Conservation (phyloP, 1,140 invertebrate species). For the Zaprionus inermis region DNA sequence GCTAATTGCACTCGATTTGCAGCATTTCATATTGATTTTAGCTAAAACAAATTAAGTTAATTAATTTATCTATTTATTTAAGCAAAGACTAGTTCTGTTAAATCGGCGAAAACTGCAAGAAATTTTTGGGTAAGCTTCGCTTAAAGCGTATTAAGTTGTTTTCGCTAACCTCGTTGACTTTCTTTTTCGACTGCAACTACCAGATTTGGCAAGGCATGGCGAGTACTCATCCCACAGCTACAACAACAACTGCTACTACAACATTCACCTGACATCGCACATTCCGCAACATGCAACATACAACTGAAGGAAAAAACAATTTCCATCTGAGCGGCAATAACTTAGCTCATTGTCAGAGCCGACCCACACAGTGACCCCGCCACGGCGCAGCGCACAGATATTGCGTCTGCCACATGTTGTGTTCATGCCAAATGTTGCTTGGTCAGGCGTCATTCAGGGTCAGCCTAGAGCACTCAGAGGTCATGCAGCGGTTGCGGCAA, state of each 20-base stretch:
- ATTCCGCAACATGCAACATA: slow-evolving; percentile 28
- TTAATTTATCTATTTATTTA: background rate
- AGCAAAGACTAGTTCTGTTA: no score
- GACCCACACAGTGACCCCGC: slow-evolving; percentile 75
- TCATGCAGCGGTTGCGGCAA: slow-evolving; percentile 67
- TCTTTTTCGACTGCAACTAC: background rate
- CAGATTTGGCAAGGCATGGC: background rate
- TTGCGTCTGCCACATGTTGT: slow-evolving; percentile 3
- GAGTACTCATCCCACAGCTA: background rate
- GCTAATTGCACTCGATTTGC: slow-evolving; percentile 8
- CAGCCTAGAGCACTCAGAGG: slow-evolving; percentile 54
- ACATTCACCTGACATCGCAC: slow-evolving; percentile 49
- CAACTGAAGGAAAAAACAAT: slow-evolving; percentile 63
- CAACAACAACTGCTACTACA: slow-evolving; percentile 28
- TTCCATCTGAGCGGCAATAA: slow-evolving; percentile 75
- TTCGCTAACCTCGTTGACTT: background rate
- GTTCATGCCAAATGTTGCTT: slow-evolving; percentile 22
- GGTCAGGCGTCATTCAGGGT: slow-evolving; percentile 66
- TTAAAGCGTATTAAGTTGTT: background rate
- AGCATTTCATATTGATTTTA: background rate
- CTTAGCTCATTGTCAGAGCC: slow-evolving; percentile 71
- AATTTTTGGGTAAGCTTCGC: background rate
- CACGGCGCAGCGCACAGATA: background rate
- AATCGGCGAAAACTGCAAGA: background rate
- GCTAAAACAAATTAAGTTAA: background rate